Percentiles rank a stretch among this genome's conserved stretches.
Evolutionary conservation across 2,113 vertebrate genomes (phyloP).

Genomic region (Origma solitaria): DNA sequence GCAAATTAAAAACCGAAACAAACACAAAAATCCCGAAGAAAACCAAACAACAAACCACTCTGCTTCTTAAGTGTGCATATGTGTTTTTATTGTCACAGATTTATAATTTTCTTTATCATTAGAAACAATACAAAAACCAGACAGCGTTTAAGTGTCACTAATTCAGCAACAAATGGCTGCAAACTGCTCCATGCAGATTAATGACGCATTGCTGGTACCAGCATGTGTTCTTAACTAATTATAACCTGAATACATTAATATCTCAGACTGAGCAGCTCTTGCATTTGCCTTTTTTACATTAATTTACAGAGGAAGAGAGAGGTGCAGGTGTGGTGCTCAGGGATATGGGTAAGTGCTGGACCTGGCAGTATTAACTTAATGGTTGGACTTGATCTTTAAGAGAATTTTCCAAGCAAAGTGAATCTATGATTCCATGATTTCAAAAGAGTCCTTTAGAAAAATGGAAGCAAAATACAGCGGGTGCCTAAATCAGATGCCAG

Average conservation of each 20-base stretch:
- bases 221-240: constrained; percentile 41
- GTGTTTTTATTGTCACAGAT: neutral
- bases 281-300: neutral
- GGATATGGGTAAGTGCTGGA: neutral
- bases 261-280: neutral
- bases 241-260: constrained; percentile 16
- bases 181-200: constrained; percentile 7
- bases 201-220: constrained; percentile 9
- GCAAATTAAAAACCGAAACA: neutral
- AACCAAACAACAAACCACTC: neutral
- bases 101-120: neutral
- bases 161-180: constrained; percentile 17
- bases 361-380: neutral
- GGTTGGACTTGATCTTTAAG: neutral
- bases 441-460: neutral
- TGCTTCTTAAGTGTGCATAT: neutral
- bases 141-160: neutral
- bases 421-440: neutral
- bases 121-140: neutral
- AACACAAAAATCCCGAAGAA: neutral
- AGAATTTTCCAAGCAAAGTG: neutral
- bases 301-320: neutral
- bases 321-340: neutral
- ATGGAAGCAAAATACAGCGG: neutral
- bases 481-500: neutral